These are phyloP conservation scores for Pagetopsis macropterus DNA, from an alignment of 2,797 vertebrate genomes.

Conservation along the genomic window DNA sequence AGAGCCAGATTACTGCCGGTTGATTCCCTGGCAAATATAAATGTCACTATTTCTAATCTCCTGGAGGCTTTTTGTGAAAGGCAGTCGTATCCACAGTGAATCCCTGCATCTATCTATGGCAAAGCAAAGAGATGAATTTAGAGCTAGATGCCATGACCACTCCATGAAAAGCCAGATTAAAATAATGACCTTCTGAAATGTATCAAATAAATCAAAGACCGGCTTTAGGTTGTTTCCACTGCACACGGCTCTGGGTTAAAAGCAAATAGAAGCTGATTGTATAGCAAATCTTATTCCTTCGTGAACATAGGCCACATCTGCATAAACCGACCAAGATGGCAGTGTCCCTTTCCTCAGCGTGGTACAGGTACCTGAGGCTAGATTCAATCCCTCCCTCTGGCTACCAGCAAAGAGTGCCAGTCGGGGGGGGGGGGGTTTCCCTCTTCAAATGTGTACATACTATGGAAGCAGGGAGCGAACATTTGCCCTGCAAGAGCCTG, in stretches of 20 bases:
- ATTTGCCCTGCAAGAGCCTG: slow-evolving; percentile 55
- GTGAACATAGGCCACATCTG: slow-evolving; percentile 57
- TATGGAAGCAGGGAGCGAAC: slow-evolving; percentile 44
- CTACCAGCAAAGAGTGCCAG: slow-evolving; percentile 43
- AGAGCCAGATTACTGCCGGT: slow-evolving; percentile 28
- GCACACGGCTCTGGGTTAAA: background rate
- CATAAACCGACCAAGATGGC: slow-evolving; percentile 49
- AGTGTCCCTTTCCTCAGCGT: slow-evolving; percentile 36
- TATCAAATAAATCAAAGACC: slow-evolving; percentile 30
- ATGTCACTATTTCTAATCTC: slow-evolving; percentile 68
- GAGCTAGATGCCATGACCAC: slow-evolving; percentile 22
- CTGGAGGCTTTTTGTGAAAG: slow-evolving; percentile 48
- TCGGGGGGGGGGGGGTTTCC: slow-evolving; percentile 41
- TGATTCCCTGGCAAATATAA: slow-evolving; percentile 54
- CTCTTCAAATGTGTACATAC: slow-evolving; percentile 70
- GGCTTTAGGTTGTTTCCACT: background rate
- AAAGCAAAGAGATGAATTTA: slow-evolving; percentile 42
- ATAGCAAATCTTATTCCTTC: slow-evolving; percentile 19
- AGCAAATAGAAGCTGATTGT: slow-evolving; percentile 27
- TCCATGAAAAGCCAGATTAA: slow-evolving; percentile 41
- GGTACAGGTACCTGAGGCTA: slow-evolving; percentile 54
- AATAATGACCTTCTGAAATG: slow-evolving; percentile 39
- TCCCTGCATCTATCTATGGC: slow-evolving; percentile 15
- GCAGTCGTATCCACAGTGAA: slow-evolving; percentile 19
- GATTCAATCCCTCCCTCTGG: slow-evolving; percentile 41